These are phyloP conservation scores for Cryptotermes secundus DNA, from an alignment of 1,140 invertebrate species.

Conservation along the genomic window DNA sequence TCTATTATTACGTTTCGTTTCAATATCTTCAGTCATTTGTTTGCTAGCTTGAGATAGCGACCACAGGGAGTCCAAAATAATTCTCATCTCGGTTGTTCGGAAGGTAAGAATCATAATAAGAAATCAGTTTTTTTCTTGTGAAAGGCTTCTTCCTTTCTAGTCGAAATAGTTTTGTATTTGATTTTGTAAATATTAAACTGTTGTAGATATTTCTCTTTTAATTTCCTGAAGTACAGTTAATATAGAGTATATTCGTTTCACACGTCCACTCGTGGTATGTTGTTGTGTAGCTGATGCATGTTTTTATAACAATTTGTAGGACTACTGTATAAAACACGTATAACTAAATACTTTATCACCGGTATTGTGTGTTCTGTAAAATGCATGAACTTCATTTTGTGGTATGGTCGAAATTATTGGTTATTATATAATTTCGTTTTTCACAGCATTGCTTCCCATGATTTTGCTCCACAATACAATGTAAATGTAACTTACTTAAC, in stretches of 20 bases:
- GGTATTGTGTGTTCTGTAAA: background rate
- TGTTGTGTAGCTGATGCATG: background rate
- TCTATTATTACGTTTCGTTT: background rate
- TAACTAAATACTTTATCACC: background rate
- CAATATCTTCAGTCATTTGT: background rate
- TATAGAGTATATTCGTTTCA: background rate
- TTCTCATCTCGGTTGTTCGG: slow-evolving; percentile 3
- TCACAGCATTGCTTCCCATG: background rate
- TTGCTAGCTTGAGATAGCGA: slow-evolving; percentile 9
- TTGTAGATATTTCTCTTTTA: background rate
- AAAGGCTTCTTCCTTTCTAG: background rate
- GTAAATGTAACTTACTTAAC: background rate
- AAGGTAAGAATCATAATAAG: background rate
- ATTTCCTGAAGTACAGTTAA: background rate
- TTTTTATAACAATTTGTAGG: background rate
- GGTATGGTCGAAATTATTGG: too few species aligned
- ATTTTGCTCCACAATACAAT: background rate
- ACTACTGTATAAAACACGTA: too few species aligned
- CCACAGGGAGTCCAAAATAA: background rate
- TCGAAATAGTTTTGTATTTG: background rate
- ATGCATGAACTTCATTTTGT: background rate
- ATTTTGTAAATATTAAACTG: background rate
- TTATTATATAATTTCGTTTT: too few species aligned
- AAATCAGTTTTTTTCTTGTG: background rate
- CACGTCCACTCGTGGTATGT: background rate